phyloP scores from a whole-genome alignment of 2,797 vertebrate species.

The Ataeniobius toweri region DNA sequence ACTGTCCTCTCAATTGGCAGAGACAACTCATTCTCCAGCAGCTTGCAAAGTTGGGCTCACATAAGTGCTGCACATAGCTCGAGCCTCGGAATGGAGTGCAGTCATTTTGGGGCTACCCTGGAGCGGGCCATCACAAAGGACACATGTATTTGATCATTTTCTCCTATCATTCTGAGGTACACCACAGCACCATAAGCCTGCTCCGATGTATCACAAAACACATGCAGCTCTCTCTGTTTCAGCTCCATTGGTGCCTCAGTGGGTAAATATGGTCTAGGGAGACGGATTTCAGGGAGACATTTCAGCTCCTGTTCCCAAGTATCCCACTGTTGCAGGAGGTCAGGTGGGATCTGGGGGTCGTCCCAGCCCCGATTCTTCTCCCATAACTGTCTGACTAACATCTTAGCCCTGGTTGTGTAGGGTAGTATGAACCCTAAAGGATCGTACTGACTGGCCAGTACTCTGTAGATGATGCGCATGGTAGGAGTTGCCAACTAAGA shows the following conservation, averaged over 20 bases:
- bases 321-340: neutral
- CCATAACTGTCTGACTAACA: neutral
- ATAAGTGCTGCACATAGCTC: no score
- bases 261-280: neutral
- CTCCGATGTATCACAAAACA: constrained; percentile 10
- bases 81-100: neutral
- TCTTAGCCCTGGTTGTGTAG: neutral
- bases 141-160: neutral
- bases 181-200: constrained; percentile 2
- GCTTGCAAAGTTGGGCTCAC: no score
- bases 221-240: neutral
- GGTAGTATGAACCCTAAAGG: neutral
- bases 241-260: neutral
- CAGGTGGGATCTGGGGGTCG: neutral
- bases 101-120: neutral
- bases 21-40: no score
- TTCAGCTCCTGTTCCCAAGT: neutral
- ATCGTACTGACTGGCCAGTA: neutral
- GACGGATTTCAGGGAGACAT: no score
- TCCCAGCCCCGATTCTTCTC: neutral
- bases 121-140: constrained; percentile 9
- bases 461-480: neutral
- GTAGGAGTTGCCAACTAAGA: neutral
- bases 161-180: neutral
- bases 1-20: no score